phyloP scores from a whole-genome alignment of 2,888 invertebrate species.

The Entomobrya proxima region DNA sequence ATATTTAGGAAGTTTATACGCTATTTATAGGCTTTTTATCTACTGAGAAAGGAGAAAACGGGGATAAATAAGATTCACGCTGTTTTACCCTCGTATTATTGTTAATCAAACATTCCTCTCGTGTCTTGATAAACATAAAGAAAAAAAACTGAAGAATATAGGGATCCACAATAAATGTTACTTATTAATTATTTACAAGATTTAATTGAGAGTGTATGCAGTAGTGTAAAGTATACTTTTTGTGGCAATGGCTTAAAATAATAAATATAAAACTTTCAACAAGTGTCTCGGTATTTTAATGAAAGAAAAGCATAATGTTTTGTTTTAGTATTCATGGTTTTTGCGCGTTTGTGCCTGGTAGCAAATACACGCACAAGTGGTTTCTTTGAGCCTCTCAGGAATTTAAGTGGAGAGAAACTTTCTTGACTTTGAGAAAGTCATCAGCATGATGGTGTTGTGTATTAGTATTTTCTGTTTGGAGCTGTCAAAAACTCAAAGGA shows the following conservation, averaged over 20 bases:
- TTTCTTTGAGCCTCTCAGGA: not conserved
- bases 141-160: not conserved
- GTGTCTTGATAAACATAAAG: not conserved
- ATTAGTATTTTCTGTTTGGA: constrained; percentile 43
- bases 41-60: not conserved
- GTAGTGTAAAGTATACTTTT: not conserved
- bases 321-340: constrained; percentile 39
- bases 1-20: constrained; percentile 23
- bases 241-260: not conserved
- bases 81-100: constrained; percentile 5
- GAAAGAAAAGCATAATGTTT: not conserved
- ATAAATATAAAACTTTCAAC: constrained; percentile 47
- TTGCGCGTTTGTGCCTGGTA: not conserved
- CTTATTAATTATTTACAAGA: not conserved
- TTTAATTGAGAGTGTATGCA: not conserved
- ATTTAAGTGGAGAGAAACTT: constrained; percentile 12
- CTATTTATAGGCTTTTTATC: constrained; percentile 13
- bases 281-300: constrained; percentile 40
- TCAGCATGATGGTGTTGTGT: not conserved
- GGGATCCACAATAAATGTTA: not conserved
- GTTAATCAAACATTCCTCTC: constrained; percentile 4
- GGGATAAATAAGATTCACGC: constrained; percentile 13
- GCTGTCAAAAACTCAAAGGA: constrained; percentile 50
- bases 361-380: not conserved
- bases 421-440: constrained; percentile 5